Percentiles rank a stretch among this genome's conserved stretches.
Evolutionary conservation across 2,888 invertebrate genomes (phyloP).

Genomic region (Abscondita cerata): DNA sequence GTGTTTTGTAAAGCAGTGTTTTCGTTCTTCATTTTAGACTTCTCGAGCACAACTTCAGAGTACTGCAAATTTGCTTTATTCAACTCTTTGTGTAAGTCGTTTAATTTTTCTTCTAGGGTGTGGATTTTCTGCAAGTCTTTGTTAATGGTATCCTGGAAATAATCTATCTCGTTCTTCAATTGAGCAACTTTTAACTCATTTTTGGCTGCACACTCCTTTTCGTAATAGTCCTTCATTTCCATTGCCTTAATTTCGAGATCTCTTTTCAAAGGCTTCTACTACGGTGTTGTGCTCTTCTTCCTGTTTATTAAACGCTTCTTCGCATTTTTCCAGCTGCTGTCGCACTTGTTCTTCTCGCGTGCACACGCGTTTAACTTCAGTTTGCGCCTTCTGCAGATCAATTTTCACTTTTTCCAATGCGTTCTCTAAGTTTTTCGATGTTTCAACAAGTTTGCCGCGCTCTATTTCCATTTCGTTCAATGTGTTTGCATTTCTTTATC

Average conservation of each 20-base stretch:
- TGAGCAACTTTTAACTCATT: slow-evolving; percentile 62
- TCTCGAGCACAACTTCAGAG: slow-evolving; percentile 76
- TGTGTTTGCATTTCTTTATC: slow-evolving; percentile 48
- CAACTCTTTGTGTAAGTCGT: slow-evolving; percentile 67
- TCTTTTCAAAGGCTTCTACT: slow-evolving; percentile 32
- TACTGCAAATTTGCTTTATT: slow-evolving; percentile 77
- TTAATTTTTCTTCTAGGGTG: slow-evolving; percentile 60
- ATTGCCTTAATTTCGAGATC: slow-evolving; percentile 48
- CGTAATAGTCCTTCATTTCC: slow-evolving; percentile 60
- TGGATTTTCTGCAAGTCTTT: slow-evolving; percentile 58
- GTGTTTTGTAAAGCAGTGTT: slow-evolving; percentile 71
- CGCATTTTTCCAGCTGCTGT: slow-evolving; percentile 29
- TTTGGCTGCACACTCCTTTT: slow-evolving; percentile 65
- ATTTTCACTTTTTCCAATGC: slow-evolving; percentile 42
- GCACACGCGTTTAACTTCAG: slow-evolving; percentile 41
- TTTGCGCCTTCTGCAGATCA: slow-evolving; percentile 43
- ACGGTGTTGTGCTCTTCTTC: slow-evolving; percentile 33
- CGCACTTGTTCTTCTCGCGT: slow-evolving; percentile 35
- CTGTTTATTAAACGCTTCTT: slow-evolving; percentile 31
- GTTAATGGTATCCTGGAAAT: slow-evolving; percentile 57
- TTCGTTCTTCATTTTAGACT: slow-evolving; percentile 76
- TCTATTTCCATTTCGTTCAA: slow-evolving; percentile 51
- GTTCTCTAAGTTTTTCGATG: slow-evolving; percentile 33
- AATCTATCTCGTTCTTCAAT: slow-evolving; percentile 58
- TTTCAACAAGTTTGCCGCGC: slow-evolving; percentile 43